A percentile compares a stretch with the other conserved stretches of the same genome.
Conservation (phyloP, 1,140 invertebrate species). For the Archivesica marissinica region DNA sequence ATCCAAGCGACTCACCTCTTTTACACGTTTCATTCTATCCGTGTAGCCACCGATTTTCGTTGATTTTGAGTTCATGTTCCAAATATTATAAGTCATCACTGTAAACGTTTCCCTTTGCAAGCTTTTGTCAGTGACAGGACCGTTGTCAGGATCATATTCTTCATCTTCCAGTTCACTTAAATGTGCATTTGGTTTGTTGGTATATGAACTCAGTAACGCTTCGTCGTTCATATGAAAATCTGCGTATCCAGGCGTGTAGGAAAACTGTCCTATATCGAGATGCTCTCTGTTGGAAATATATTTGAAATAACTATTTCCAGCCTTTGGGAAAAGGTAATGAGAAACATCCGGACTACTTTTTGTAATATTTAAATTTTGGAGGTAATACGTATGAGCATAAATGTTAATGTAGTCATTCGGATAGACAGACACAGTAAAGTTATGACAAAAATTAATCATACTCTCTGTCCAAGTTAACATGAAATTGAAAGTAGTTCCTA, state of each 20-base stretch:
- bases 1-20: conserved; percentile 41
- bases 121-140: not conserved
- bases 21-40: conserved; percentile 46
- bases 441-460: conserved; percentile 25
- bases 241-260: not conserved
- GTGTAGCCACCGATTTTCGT: conserved; percentile 40
- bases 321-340: conserved; percentile 17
- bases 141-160: not conserved
- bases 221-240: not conserved
- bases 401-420: conserved; percentile 33
- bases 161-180: not conserved
- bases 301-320: conserved; percentile 39
- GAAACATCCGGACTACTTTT: not conserved
- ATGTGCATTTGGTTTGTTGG: not conserved
- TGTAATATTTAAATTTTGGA: conserved; percentile 12
- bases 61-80: conserved; percentile 64
- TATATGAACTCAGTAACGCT: not conserved
- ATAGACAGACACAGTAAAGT: conserved; percentile 41
- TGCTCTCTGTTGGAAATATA: conserved; percentile 11
- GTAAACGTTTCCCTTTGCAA: not conserved
- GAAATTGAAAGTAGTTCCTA: conserved; percentile 31
- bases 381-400: conserved; percentile 49
- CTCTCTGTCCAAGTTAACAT: conserved; percentile 41
- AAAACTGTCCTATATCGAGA: not conserved
- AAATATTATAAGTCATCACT: conserved; percentile 67